A percentile compares a stretch with the other conserved stretches of the same genome.
These are phyloP conservation scores for Melipona quadrifasciata DNA, from an alignment of 1,140 invertebrate genomes.

Conservation along the genomic window DNA sequence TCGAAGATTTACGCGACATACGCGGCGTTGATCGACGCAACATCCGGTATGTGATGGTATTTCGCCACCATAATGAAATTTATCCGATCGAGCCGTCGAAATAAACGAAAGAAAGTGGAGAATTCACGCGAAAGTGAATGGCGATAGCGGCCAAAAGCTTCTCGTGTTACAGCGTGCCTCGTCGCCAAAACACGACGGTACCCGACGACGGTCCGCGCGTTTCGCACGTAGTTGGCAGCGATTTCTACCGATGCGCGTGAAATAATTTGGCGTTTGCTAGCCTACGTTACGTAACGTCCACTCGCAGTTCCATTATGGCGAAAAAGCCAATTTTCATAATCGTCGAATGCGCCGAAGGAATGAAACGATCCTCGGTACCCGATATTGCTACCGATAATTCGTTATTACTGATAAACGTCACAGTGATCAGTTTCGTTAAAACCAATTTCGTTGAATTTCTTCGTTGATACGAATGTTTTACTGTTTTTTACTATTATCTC, in stretches of 20 bases:
- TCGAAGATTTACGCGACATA: neutral
- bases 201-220: constrained; percentile 60
- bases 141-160: constrained; percentile 70
- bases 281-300: constrained; percentile 66
- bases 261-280: constrained; percentile 76
- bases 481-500: neutral
- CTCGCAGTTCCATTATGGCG: constrained; percentile 31
- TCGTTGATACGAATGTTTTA: neutral
- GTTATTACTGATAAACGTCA: neutral
- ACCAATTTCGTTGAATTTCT: neutral
- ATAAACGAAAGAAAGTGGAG: constrained; percentile 56
- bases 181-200: constrained; percentile 74
- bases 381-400: neutral
- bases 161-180: constrained; percentile 76
- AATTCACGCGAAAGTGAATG: constrained; percentile 40
- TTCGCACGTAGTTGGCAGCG: constrained; percentile 77
- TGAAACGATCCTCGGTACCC: neutral
- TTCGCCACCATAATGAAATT: constrained; percentile 2
- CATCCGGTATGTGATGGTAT: constrained; percentile 15
- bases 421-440: neutral
- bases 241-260: constrained; percentile 79
- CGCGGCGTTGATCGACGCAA: constrained; percentile 12
- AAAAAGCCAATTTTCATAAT: neutral
- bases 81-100: neutral
- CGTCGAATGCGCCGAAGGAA: neutral